Base-by-base conservation (phyloP, 1,140 invertebrate species). In the Hyles euphorbiae region DNA sequence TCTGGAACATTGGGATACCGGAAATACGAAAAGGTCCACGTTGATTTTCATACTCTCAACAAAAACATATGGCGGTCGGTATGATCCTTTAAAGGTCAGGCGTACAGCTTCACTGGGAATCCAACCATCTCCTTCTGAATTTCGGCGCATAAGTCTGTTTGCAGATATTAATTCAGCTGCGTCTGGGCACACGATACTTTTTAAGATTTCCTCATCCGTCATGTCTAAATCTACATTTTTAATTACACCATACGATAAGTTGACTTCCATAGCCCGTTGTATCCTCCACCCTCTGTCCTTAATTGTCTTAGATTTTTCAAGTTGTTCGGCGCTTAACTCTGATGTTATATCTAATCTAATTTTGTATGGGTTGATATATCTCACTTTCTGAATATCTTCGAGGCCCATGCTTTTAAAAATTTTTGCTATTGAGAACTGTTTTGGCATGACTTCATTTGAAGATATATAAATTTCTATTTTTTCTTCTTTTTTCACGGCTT, bases 1-100 rank as follows among this genome's bases (percentile, higher is more conserved):
- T 10, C 49, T 55, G 0, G 67, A 67, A 46, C 76, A 76, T 53
- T 78, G 73, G 0, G 68, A 63, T 3, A 78, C 72, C 3, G 75
- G 70, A 34, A 73, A 72, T 12, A 71, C 36, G 22, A 65, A 75
- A 1, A 53, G 58, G 9, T 67, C 62, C 3, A 78, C 67, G 10
- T 60, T 58, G 0, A 67, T 57, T 7, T 48, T 65, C 10, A 67
- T 47, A 1, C 58, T 65, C 51, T 53, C 64, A 11, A 67, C 56
- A 43, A 12, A 58, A 2, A 73, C 48, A 47, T 32, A 45, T 4
- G 50, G 2, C 7, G 67, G 72, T 56, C 63, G 8, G 11, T 47
- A 51, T 7, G 49, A 33, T 3, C 61, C 61, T 52, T 63, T 67
- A 56, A 67, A 67, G 50, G 58, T 61, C 33, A 67, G 10, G 2